Conservation (phyloP, 2,888 invertebrate genomes). For the Athalia rosae region DNA sequence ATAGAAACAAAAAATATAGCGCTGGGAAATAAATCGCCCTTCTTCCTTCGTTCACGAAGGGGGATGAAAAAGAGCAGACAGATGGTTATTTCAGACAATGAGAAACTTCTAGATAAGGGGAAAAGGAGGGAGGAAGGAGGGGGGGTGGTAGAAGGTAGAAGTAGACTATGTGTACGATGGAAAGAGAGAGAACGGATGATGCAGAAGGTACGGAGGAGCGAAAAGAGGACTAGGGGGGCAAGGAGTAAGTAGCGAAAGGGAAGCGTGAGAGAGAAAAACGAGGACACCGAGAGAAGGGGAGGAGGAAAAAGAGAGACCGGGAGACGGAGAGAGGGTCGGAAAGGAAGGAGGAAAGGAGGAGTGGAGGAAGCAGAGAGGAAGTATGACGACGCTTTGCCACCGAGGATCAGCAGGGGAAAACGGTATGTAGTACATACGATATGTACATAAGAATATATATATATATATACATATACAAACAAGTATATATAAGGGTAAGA, state of each 20-base stretch:
- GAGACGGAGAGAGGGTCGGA: slow-evolving; percentile 25
- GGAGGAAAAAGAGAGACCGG: slow-evolving; percentile 44
- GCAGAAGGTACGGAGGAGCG: slow-evolving; percentile 16
- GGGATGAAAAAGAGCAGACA: slow-evolving; percentile 67
- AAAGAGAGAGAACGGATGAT: slow-evolving; percentile 25
- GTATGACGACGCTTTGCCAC: slow-evolving; percentile 15
- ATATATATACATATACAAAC: not conserved
- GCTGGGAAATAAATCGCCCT: slow-evolving; percentile 43
- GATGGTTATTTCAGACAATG: slow-evolving; percentile 73
- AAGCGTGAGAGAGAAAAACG: not conserved
- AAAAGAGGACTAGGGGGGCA: slow-evolving; percentile 22
- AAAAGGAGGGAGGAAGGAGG: slow-evolving; percentile 54
- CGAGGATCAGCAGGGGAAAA: slow-evolving; percentile 36
- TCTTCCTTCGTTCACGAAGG: slow-evolving; percentile 45
- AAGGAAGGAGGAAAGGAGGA: not conserved
- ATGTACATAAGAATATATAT: slow-evolving; percentile 48
- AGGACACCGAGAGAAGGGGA: slow-evolving; percentile 44
- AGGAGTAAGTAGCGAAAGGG: slow-evolving; percentile 31
- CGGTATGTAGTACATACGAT: slow-evolving; percentile 49
- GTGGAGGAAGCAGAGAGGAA: slow-evolving; percentile 34
- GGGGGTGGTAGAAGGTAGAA: too few species aligned
- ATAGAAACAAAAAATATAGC: slow-evolving; percentile 49
- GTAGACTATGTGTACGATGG: too few species aligned
- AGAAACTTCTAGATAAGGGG: slow-evolving; percentile 73
- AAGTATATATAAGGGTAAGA: not conserved